Evolutionary conservation across 2,113 vertebrate species (phyloP).

Genomic region (Gnathonemus echidnorhynchus): DNA sequence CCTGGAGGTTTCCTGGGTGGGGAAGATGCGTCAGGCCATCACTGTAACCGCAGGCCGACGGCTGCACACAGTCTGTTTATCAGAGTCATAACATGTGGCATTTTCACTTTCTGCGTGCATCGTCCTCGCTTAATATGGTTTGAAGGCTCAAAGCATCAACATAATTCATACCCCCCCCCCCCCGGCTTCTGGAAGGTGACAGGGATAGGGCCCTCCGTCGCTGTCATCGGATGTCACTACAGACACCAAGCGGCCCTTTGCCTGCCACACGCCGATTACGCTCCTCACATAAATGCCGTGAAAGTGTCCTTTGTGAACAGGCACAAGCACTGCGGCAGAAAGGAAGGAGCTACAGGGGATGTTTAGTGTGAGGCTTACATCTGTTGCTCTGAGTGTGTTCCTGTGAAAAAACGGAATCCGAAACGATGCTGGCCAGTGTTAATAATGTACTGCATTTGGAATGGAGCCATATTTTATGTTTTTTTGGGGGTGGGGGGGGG

Average conservation of each 20-base stretch:
- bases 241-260: neutral
- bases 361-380: neutral
- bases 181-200: neutral
- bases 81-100: neutral
- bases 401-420: neutral
- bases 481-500: neutral
- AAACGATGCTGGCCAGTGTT: neutral
- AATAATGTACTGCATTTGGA: neutral
- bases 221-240: neutral
- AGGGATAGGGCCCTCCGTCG: neutral
- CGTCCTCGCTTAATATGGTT: neutral
- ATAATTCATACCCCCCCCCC: neutral
- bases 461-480: neutral
- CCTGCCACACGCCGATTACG: neutral
- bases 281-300: neutral
- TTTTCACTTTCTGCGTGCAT: neutral
- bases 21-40: neutral
- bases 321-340: neutral
- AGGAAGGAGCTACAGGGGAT: neutral
- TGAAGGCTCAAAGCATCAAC: neutral
- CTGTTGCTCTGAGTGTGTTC: neutral
- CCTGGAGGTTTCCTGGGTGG: neutral
- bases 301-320: neutral
- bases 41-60: neutral
- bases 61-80: neutral